Base-by-base conservation (phyloP, 2,113 vertebrate genomes). In the Apus apus region DNA sequence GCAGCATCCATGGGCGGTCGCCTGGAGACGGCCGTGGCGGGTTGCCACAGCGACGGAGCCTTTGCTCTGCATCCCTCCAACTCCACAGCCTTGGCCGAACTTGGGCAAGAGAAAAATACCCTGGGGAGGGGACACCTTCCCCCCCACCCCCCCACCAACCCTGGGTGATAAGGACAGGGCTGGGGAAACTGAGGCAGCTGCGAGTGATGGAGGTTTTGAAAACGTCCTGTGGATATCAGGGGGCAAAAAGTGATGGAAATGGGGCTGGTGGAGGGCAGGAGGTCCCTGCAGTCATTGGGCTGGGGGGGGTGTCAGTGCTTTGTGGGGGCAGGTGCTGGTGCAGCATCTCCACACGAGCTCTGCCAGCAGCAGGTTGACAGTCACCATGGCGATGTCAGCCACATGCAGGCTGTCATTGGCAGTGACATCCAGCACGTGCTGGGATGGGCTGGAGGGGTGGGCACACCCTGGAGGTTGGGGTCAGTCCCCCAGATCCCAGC, bases 1-100 rank as follows among this genome's bases (percentile, higher is more conserved):
- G 96, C 95, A 91, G 93, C 93, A 96, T 95, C 95, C 92, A 88
- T 93, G 90, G 84, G 86, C 80, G 36, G 94, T 96, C 96, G 85
- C 94, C 92, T 96, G 94, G 96, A 94, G 95, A 97, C 95, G 11
- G 91, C 93, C 92, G 34, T 38, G 16, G 72, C 4, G 6, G 90
- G 95, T 96, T 97, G 96, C 94, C 92, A 94, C 96, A 94, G 96
- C 79, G 95, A 96, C 94, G 2, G 75, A 94, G 72, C 85, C 85
- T 96, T 87, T 9, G 1, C 81, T 94, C 89, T 90, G 93, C 96
- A 77, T 96, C 93, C 78, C 85, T 93, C 87, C 79, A 62, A 85
- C 94, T 94, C 94, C 0, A 2, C 82, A 5, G 80, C 78, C 78
- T 83, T 89, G 94, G 89, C 78, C 85, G 2, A 93, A 96, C 94